A percentile compares a stretch with the other conserved stretches of the same genome.
Conservation (phyloP, 2,797 vertebrate species). For the Nannoperca obscura region DNA sequence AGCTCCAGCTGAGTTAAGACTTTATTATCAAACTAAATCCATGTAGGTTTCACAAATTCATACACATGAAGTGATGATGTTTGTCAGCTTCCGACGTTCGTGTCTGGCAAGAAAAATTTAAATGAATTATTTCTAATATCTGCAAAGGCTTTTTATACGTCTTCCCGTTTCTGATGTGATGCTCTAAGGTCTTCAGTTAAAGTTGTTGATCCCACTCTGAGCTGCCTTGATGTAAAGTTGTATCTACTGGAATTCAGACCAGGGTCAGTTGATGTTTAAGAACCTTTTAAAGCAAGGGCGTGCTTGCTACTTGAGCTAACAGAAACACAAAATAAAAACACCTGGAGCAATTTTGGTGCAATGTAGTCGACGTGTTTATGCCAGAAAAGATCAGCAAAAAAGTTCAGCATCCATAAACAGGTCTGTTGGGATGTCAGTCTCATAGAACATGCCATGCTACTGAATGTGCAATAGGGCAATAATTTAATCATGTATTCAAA, state of each 20-base stretch:
- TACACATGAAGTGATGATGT: slow-evolving; percentile 1
- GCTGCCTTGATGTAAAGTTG: slow-evolving; percentile 19
- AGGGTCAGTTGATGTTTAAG: slow-evolving; percentile 19
- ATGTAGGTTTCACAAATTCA: neutral
- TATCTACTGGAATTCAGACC: slow-evolving; percentile 45
- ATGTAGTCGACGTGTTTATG: neutral
- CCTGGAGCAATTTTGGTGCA: slow-evolving; percentile 11
- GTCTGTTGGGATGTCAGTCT: slow-evolving; percentile 28
- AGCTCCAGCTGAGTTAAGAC: neutral
- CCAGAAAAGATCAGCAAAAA: slow-evolving; percentile 12
- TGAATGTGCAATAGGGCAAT: slow-evolving; percentile 59
- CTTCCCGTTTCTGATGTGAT: slow-evolving; percentile 29
- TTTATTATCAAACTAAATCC: neutral
- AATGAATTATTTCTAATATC: slow-evolving; percentile 31
- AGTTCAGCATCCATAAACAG: slow-evolving; percentile 2
- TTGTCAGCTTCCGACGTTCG: slow-evolving; percentile 28
- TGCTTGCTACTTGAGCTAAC: slow-evolving; percentile 35
- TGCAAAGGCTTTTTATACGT: slow-evolving; percentile 13
- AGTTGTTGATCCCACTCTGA: slow-evolving; percentile 26
- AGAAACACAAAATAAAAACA: slow-evolving; percentile 8
- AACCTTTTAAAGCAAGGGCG: slow-evolving; percentile 3
- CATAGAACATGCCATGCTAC: slow-evolving; percentile 40
- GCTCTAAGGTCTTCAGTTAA: slow-evolving; percentile 28
- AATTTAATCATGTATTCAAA: slow-evolving; percentile 38
- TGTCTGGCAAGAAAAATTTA: slow-evolving; percentile 30